phyloP scores from a whole-genome alignment of 30 jellyfish, hydroid and myxozoan species.

The Cassiopea andromeda region DNA sequence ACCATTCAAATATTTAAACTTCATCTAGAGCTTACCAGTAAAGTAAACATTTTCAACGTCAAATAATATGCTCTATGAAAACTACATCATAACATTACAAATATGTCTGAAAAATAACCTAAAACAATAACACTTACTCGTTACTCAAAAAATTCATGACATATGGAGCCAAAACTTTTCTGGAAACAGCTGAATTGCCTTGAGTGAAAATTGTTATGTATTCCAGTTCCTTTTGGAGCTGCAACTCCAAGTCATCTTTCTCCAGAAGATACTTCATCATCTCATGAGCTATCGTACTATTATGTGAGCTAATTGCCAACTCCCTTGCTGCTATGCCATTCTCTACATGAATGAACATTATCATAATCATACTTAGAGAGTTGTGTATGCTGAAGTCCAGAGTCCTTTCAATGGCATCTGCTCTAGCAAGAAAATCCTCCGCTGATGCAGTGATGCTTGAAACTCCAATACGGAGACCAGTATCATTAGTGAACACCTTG shows the following conservation, averaged over 20 bases:
- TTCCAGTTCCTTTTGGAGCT: not conserved
- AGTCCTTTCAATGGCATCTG: conserved; percentile 15
- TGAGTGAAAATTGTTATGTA: conserved; percentile 15
- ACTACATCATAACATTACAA: not conserved
- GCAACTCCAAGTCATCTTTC: conserved; percentile 11
- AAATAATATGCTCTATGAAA: too few species aligned
- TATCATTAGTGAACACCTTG: conserved; percentile 30
- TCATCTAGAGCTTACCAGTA: too few species aligned
- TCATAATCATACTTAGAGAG: conserved; percentile 37
- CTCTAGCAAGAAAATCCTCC: conserved; percentile 36
- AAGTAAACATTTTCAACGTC: too few species aligned
- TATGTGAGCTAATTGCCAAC: conserved; percentile 30
- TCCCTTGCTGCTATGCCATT: conserved; percentile 58
- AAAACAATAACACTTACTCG: conserved; percentile 53
- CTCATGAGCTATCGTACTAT: conserved; percentile 4
- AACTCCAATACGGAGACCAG: conserved; percentile 40
- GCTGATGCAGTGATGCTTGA: conserved; percentile 74
- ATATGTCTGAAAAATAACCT: not conserved
- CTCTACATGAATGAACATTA: conserved; percentile 72
- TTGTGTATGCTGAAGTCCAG: conserved; percentile 3
- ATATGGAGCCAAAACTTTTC: conserved; percentile 84
- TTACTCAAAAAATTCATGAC: conserved; percentile 38
- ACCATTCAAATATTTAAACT: too few species aligned
- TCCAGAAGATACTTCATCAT: conserved; percentile 8
- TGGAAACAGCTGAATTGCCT: conserved; percentile 52